Conservation (phyloP, 2,888 invertebrate species). For the Dichetophora obliterata region DNA sequence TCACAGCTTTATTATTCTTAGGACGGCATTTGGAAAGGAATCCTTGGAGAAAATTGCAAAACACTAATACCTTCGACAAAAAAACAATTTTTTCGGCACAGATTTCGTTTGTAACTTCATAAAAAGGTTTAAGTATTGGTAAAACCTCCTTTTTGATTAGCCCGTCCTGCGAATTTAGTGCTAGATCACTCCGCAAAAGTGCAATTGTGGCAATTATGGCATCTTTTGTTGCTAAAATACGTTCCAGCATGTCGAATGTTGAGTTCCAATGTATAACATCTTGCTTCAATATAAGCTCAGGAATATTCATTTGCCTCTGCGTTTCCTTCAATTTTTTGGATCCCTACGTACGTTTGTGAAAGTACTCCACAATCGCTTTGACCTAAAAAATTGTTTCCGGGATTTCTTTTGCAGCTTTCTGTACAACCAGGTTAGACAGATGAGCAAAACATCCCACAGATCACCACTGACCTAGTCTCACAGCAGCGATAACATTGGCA, state of each 20-base stretch:
- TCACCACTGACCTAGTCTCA: conserved; percentile 29
- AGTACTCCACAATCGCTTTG: conserved; percentile 35
- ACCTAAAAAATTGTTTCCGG: conserved; percentile 9
- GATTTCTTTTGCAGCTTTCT: conserved; percentile 30
- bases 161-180: conserved; percentile 28
- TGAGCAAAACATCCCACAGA: too few species aligned
- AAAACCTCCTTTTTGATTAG: conserved; percentile 26
- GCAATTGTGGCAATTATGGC: conserved; percentile 36
- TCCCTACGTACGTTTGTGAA: conserved; percentile 29
- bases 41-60: too few species aligned
- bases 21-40: too few species aligned
- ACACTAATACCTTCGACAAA: too few species aligned
- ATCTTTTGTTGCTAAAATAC: conserved; percentile 36
- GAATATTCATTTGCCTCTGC: conserved; percentile 41
- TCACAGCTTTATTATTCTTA: too few species aligned
- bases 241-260: conserved; percentile 36
- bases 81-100: too few species aligned
- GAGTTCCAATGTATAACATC: conserved; percentile 42
- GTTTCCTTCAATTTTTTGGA: conserved; percentile 31
- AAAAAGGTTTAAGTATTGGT: not conserved
- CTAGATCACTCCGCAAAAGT: conserved; percentile 13
- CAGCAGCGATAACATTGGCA: too few species aligned
- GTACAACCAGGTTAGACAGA: too few species aligned
- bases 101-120: too few species aligned
- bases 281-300: conserved; percentile 40